Percentiles rank a stretch among this genome's conserved stretches.
Conservation (phyloP, 2,797 vertebrate genomes). For the Pangasius sanitwongsei region DNA sequence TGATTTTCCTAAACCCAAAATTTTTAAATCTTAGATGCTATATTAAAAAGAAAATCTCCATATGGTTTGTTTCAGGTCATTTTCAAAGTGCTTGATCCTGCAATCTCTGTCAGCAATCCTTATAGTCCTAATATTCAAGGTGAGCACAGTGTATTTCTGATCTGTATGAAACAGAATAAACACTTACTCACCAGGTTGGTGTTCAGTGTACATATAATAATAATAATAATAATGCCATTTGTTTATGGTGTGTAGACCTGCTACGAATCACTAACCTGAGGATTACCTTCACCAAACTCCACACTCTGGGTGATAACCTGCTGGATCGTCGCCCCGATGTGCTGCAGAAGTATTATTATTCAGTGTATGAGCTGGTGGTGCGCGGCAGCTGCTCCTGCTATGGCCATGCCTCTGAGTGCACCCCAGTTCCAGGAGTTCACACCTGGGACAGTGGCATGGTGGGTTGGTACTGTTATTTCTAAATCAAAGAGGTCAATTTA, state of each 20-base stretch:
- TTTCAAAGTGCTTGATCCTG: conserved; percentile 90
- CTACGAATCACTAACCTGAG: conserved; percentile 80
- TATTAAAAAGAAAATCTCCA: background rate
- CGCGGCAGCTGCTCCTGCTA: conserved; percentile 91
- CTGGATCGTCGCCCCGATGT: conserved; percentile 80
- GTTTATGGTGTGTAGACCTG: conserved; percentile 68
- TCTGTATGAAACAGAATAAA: background rate
- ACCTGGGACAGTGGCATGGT: conserved; percentile 75
- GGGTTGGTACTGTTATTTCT: conserved; percentile 43
- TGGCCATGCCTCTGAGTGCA: conserved; percentile 83
- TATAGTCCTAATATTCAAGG: conserved; percentile 86
- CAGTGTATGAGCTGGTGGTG: conserved; percentile 92
- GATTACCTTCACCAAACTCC: conserved; percentile 83
- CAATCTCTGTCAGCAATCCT: conserved; percentile 82
- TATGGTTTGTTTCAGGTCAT: conserved; percentile 77
- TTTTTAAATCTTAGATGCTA: background rate
- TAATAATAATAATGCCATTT: background rate
- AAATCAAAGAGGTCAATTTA: background rate
- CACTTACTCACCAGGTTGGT: background rate
- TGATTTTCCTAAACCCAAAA: background rate
- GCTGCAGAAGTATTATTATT: conserved; percentile 92
- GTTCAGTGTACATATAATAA: background rate
- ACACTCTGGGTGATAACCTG: conserved; percentile 82
- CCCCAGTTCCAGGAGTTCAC: conserved; percentile 71
- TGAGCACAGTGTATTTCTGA: conserved; percentile 52